Conservation (phyloP, 2,113 vertebrate genomes). For the Proteles cristata region DNA sequence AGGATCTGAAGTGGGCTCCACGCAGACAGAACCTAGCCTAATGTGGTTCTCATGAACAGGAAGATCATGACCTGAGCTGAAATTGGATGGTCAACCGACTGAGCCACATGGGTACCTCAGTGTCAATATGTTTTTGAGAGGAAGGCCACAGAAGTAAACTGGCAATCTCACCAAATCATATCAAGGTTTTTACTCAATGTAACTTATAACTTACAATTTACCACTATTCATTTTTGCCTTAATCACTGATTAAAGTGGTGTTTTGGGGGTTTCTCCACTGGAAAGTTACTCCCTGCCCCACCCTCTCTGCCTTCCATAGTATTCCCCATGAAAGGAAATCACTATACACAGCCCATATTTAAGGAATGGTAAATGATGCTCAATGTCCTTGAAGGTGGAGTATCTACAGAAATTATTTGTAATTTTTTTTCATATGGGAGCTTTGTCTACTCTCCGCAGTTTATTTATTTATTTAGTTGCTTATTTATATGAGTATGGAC, state of each 20-base stretch:
- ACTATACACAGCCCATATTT: rapidly evolving
- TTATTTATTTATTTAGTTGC: background rate
- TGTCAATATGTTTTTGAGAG: background rate
- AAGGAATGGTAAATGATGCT: background rate
- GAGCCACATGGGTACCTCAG: too few species aligned
- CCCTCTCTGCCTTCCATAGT: too few species aligned
- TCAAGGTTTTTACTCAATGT: background rate
- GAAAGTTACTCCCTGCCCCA: background rate
- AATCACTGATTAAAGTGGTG: rapidly evolving
- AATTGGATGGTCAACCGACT: too few species aligned
- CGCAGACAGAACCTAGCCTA: too few species aligned
- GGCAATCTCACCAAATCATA: too few species aligned
- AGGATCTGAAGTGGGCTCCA: too few species aligned
- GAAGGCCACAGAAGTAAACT: background rate
- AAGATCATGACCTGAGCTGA: too few species aligned
- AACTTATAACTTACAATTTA: background rate
- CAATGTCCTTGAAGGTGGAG: background rate
- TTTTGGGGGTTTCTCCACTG: background rate
- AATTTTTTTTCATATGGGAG: background rate
- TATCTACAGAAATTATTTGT: background rate
- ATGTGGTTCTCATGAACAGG: too few species aligned
- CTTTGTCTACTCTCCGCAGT: background rate
- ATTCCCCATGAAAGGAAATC: background rate
- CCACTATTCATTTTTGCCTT: background rate
- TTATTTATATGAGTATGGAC: background rate